Base-by-base conservation (phyloP, 2,888 invertebrate species). In the Drosophila lutescens region DNA sequence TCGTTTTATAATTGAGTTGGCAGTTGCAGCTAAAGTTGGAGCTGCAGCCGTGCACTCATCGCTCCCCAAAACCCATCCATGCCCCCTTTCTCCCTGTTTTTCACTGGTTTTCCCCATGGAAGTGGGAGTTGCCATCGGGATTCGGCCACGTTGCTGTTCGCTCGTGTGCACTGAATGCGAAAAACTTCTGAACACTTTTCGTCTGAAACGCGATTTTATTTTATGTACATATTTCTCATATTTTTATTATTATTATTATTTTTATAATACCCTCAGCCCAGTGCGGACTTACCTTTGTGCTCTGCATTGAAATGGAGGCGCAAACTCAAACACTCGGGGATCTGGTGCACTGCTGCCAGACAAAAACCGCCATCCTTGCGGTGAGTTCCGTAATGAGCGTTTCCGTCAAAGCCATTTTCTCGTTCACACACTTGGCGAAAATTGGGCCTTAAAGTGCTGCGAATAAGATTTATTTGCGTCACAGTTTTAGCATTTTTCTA, bases 1-100 rank as follows among this genome's bases (percentile, higher is more conserved):
- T 70, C 73, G 69, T 70, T 84, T 88, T 88, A 84, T 88, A 85
- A 85, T 86, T 85, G 84, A 85, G 85, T 73, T 88, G 77, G 77
- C 72, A 70, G 77, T 58, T 66, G 73, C 60, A 60, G 53, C 49
- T 5, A 36, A 49, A 67, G 65, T 50, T 49, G 62, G 43, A 58
- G 55, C 40, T 43, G 66, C 38, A 54, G 67, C 46, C 41, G 59
- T 61, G 67, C 58, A 73, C 55, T 49, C 57, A 34, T 30, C 68
- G 69, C 43, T 10, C 20, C 23, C 17, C 46, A 7, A 47, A 15
- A n/a, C 38, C 36, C 49, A 36, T n/a, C 36, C 40, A 49, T 34
- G 17, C 23, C 34, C 34, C 17, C 10, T 32, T 30, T 32, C 8
- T 17, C 12, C 20, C n/a, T 30, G 40, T 9, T 40, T 23, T 54